These are phyloP conservation scores for Lithophane socia DNA, from an alignment of 2,888 invertebrate species.

Conservation along the genomic window DNA sequence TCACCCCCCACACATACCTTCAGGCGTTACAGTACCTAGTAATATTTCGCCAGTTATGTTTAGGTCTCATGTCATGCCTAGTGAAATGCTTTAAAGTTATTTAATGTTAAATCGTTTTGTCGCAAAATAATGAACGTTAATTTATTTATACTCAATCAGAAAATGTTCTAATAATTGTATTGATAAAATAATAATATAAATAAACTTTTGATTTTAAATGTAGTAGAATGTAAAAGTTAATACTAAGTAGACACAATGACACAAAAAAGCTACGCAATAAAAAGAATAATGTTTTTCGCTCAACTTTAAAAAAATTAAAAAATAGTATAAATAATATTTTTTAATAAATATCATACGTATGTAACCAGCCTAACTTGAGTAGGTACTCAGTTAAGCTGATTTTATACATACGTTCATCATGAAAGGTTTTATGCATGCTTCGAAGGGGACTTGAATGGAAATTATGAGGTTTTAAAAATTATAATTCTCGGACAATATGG, in stretches of 20 bases:
- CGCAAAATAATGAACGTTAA: not conserved
- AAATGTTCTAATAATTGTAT: not conserved
- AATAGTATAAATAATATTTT: too few relatives aligned
- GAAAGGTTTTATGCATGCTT: slow-evolving; percentile 47
- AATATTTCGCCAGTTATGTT: not conserved
- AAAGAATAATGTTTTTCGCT: not conserved
- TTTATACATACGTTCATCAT: slow-evolving; percentile 35
- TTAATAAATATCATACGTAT: too few relatives aligned
- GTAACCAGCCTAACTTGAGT: too few relatives aligned
- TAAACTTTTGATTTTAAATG: not conserved
- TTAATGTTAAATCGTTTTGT: not conserved
- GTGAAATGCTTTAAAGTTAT: not conserved
- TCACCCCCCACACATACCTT: too few relatives aligned
- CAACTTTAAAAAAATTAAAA: not conserved
- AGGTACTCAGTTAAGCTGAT: not conserved
- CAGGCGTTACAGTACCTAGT: too few relatives aligned
- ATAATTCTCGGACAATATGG: slow-evolving; percentile 53
- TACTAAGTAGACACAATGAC: not conserved
- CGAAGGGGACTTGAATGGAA: slow-evolving; percentile 48
- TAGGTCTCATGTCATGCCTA: not conserved
- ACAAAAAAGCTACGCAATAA: not conserved
- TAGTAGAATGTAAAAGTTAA: not conserved
- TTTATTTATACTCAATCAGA: not conserved
- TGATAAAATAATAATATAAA: not conserved
- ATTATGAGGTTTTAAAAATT: slow-evolving; percentile 56